Percentiles rank a stretch among this genome's conserved stretches.
Conservation (phyloP, 2,113 vertebrate genomes). For the Zingel zingel region DNA sequence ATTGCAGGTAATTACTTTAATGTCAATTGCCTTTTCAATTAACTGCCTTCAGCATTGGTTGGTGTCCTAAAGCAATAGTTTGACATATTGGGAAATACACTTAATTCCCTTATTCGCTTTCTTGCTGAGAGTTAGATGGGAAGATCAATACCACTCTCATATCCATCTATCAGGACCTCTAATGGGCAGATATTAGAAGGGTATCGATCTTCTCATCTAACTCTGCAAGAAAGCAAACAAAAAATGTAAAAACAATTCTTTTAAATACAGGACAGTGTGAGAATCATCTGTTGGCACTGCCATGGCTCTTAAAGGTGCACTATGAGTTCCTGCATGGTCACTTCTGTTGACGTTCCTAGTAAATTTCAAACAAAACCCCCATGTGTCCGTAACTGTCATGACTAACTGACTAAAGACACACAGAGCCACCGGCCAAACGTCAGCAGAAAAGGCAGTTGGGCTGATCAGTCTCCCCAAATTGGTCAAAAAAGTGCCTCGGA, state of each 20-base stretch:
- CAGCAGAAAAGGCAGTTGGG: too few relatives aligned
- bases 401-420: too few relatives aligned
- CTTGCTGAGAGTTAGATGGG: neutral
- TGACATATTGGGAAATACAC: neutral
- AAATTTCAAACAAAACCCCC: too few relatives aligned
- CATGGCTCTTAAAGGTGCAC: neutral
- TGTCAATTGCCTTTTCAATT: neutral
- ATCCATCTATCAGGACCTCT: too few relatives aligned
- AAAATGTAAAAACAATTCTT: neutral
- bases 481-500: too few relatives aligned
- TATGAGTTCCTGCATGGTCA: too few relatives aligned
- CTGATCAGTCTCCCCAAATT: too few relatives aligned
- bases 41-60: neutral
- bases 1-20: too few relatives aligned
- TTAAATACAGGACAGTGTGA: neutral
- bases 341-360: too few relatives aligned
- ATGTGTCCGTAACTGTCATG: too few relatives aligned
- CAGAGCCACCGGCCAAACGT: too few relatives aligned
- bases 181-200: neutral
- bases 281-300: neutral
- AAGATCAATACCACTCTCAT: neutral
- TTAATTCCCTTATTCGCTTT: neutral
- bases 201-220: neutral
- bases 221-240: neutral
- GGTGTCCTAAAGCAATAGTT: neutral